Evolutionary conservation across 2,113 vertebrate species (phyloP), one percentile per base, ranked within the genome.

Genomic region (Shinisaurus crocodilurus): DNA sequence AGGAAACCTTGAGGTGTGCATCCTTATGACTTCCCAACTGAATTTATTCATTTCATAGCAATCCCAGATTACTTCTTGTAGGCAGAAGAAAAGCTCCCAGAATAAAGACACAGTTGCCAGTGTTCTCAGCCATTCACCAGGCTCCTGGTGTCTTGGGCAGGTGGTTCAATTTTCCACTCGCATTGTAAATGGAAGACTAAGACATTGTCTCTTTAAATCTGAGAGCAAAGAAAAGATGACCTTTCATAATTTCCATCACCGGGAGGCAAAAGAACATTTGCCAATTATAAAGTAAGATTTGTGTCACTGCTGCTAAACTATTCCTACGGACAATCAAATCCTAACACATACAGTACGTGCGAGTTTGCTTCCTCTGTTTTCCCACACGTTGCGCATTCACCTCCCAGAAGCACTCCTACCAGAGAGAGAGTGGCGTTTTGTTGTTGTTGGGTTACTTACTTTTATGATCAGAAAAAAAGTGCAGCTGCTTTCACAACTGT

Each of bases 1-100:
- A 92, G 25, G 82, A 25, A 88, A 92, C 83, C 94, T 93, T 96
- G 95, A 95, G 96, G 96, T 96, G 94, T 94, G 90, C 43, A 0
- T 74, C 89, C 90, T 95, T 93, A 93, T 95, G n/a, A n/a, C 95
- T 95, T 91, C 90, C 60, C 90, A 91, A 82, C 93, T 82, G 81
- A 94, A 93, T 74, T 92, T 92, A 94, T 96, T 95, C 93, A 94
- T 90, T 92, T 91, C 91, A 87, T 43, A 91, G 90, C 88, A 89
- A 88, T 77, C 89, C 89, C 79, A 0, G 60, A 65, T 81, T 94
- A 74, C 88, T 94, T 65, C 94, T 94, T 83, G 37, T 57, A 90
- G 40, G 93, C 93, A 86, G 92, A 96, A 95, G 95, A 91, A 95
- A 95, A n/a, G 54, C 88, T 12, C 48, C 29, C 37, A 0, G 82